Evolutionary conservation across 2,113 vertebrate species (phyloP), one percentile per base, ranked within the genome.

Genomic region (Piprites chloris): DNA sequence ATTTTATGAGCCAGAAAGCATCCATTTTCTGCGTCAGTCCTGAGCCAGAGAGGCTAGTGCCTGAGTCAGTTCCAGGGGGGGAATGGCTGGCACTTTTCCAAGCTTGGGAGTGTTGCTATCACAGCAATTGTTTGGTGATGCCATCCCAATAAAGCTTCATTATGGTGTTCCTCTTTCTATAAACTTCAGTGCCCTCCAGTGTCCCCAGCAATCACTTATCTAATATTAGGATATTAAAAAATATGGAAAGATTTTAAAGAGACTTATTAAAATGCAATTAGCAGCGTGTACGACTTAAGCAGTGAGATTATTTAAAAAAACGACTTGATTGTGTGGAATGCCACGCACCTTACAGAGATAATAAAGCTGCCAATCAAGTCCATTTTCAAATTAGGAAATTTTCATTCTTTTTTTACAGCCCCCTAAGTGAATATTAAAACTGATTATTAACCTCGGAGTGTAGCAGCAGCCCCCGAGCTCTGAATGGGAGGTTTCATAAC

Each of bases 191-290:
- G 97, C 97, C 98, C 98, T 98, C 98, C 97, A 98, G 97, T 98
- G 98, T 98, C 97, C 98, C 97, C 96, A 97, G 98, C 98, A 98
- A 98, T 98, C 98, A 98, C 97, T 98, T 97, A 97, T 98, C 98
- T 98, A 98, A 98, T 98, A 98, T 98, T 98, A 98, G 97, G 97
- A 98, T 98, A 98, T 98, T 98, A 98, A 98, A 98, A 98, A 98
- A 98, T 98, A 98, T 96, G 97, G 98, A 98, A 98, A 98, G 97
- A 98, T 98, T 98, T 98, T 98, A 98, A 96, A 98, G 98, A 98
- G 97, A 98, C 98, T 98, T 98, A 98, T 98, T 98, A 98, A 98
- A 98, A 97, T 97, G 97, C 98, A 98, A 98, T 98, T 98, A 98
- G 97, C 95, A 55, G 96, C 95, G 11, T 95, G 96, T 97, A 97